phyloP scores from a whole-genome alignment of 1,140 invertebrate genomes.

The Dendroctonus valens region DNA sequence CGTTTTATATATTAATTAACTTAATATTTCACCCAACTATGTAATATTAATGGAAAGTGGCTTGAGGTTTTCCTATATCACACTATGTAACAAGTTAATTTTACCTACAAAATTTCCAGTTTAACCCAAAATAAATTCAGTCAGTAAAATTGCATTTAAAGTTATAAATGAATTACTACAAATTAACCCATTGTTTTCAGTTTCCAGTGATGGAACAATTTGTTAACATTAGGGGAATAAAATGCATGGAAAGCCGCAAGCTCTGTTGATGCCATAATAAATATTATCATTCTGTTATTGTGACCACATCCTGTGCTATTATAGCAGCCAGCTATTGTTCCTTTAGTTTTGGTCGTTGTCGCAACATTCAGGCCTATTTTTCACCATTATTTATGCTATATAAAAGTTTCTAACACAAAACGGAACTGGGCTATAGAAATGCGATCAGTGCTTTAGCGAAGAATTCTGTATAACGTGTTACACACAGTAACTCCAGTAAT shows the following conservation, averaged over 20 bases:
- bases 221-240: neutral
- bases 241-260: slow-evolving; percentile 5
- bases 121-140: no score
- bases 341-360: slow-evolving; percentile 10
- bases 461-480: slow-evolving; percentile 23
- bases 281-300: neutral
- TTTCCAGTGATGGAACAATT: slow-evolving; percentile 4
- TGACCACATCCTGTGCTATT: slow-evolving; percentile 7
- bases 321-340: slow-evolving; percentile 18
- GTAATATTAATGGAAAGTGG: no score
- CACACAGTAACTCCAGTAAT: slow-evolving; percentile 26
- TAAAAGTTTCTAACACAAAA: slow-evolving; percentile 25
- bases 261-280: slow-evolving; percentile 8
- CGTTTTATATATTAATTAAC: no score
- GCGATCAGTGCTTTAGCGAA: slow-evolving; percentile 18
- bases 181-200: neutral
- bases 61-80: no score
- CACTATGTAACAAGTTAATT: no score
- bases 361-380: slow-evolving; percentile 15
- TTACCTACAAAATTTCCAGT: no score
- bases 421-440: slow-evolving; percentile 20
- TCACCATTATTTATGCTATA: slow-evolving; percentile 24
- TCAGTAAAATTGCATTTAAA: no score
- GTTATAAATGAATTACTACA: neutral
- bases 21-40: no score